These are phyloP conservation scores for Drosophila albomicans DNA, from an alignment of 1,140 invertebrate genomes.

Conservation along the genomic window DNA sequence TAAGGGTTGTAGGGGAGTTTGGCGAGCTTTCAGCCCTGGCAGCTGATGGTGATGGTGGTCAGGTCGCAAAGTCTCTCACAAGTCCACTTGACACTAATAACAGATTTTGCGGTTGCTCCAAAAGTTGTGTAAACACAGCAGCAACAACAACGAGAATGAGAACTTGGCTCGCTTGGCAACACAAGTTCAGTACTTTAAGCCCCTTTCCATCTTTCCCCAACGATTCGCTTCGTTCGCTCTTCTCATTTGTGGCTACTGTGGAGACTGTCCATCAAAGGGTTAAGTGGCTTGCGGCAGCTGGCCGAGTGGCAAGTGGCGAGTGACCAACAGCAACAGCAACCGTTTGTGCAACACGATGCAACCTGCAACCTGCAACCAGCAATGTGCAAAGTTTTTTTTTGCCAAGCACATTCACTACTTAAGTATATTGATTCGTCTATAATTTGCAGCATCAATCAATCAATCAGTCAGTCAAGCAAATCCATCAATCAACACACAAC, in stretches of 20 bases:
- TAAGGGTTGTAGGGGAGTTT: too few species aligned
- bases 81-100: constrained; percentile 81
- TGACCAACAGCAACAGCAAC: neutral
- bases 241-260: constrained; percentile 60
- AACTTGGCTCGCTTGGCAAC: neutral
- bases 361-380: constrained; percentile 23
- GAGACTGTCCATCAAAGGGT: constrained; percentile 71
- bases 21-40: too few species aligned
- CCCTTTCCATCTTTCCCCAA: neutral
- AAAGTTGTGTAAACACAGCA: constrained; percentile 75
- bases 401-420: neutral
- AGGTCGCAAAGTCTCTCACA: constrained; percentile 69
- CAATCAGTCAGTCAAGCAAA: constrained; percentile 9
- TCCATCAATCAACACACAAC: neutral
- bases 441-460: constrained; percentile 4
- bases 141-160: constrained; percentile 1
- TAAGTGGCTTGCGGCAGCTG: constrained; percentile 63
- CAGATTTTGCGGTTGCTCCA: constrained; percentile 73
- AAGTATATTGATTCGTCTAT: constrained; percentile 6
- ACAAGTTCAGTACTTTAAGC: neutral
- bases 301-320: neutral
- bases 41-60: constrained; percentile 15
- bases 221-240: neutral
- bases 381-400: constrained; percentile 28
- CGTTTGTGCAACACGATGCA: constrained; percentile 48